These are phyloP conservation scores for Pipra filicauda DNA, from an alignment of 2,113 vertebrate genomes.

Conservation along the genomic window DNA sequence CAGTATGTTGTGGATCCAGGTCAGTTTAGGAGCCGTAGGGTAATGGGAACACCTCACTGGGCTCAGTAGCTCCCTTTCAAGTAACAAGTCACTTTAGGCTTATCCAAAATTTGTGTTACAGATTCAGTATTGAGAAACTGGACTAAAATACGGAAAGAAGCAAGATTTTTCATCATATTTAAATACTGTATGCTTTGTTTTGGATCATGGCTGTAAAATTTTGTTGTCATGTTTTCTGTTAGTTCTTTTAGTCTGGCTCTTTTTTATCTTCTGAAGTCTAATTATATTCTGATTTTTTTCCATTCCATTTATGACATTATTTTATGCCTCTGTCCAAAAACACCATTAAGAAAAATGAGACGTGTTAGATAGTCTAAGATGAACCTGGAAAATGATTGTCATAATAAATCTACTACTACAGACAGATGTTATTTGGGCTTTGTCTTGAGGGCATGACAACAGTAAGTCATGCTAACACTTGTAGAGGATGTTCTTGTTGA, in stretches of 20 bases:
- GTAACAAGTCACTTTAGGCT: background rate
- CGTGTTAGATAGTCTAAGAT: background rate
- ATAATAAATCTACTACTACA: background rate
- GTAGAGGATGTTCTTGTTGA: background rate
- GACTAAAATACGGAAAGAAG: background rate
- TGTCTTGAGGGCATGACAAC: background rate
- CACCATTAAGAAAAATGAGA: background rate
- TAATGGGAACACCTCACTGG: background rate
- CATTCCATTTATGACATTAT: background rate
- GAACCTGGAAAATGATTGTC: background rate
- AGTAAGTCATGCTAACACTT: conserved; percentile 4
- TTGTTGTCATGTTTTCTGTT: background rate
- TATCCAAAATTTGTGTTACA: background rate
- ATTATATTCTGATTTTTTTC: background rate
- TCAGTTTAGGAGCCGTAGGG: background rate
- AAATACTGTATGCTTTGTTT: background rate
- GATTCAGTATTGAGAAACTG: background rate
- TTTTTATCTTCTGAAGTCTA: background rate
- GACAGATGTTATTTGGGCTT: background rate
- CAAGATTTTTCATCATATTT: background rate
- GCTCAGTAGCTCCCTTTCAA: background rate
- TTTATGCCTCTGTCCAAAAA: background rate
- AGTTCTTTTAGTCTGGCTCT: background rate
- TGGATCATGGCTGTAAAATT: background rate
- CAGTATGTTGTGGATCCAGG: background rate